phyloP scores from a whole-genome alignment of 2,797 vertebrate genomes.

The Hydrocynus forskahlii region DNA sequence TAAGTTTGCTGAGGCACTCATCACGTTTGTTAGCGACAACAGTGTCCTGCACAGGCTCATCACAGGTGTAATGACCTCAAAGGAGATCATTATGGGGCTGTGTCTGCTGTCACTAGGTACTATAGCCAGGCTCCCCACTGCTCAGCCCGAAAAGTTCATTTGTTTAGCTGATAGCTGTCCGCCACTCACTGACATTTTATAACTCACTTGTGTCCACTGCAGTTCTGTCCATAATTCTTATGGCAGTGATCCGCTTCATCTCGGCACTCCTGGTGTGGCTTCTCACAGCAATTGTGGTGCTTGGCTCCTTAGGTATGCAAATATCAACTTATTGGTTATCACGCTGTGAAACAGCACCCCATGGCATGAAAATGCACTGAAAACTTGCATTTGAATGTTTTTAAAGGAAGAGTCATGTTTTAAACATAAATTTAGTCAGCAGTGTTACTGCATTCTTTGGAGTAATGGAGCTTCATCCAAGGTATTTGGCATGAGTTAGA shows the following conservation, averaged over 20 bases:
- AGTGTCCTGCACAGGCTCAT: constrained; percentile 91
- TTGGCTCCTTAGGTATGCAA: constrained; percentile 91
- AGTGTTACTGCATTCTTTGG: too few relatives aligned
- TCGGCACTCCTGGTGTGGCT: constrained; percentile 94
- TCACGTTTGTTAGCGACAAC: constrained; percentile 95
- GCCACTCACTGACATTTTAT: neutral
- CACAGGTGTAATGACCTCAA: constrained; percentile 96
- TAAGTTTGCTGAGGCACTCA: constrained; percentile 91
- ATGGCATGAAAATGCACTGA: too few relatives aligned
- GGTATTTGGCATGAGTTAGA: too few relatives aligned
- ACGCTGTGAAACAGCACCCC: too few relatives aligned
- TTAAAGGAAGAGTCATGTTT: too few relatives aligned
- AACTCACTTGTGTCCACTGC: constrained; percentile 44
- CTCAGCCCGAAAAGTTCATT: neutral
- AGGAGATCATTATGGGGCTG: constrained; percentile 98
- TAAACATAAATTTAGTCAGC: too few relatives aligned
- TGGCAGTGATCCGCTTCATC: constrained; percentile 97
- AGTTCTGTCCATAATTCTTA: constrained; percentile 96
- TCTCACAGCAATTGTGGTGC: constrained; percentile 87
- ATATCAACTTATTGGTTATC: neutral
- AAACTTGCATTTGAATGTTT: too few relatives aligned
- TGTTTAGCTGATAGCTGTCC: neutral
- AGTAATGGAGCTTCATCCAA: too few relatives aligned
- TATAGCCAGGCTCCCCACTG: neutral
- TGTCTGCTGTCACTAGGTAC: constrained; percentile 95